Percentiles rank a stretch among this genome's conserved stretches.
Conservation (phyloP, 2,797 vertebrate genomes). For the Sebastes diaconus region DNA sequence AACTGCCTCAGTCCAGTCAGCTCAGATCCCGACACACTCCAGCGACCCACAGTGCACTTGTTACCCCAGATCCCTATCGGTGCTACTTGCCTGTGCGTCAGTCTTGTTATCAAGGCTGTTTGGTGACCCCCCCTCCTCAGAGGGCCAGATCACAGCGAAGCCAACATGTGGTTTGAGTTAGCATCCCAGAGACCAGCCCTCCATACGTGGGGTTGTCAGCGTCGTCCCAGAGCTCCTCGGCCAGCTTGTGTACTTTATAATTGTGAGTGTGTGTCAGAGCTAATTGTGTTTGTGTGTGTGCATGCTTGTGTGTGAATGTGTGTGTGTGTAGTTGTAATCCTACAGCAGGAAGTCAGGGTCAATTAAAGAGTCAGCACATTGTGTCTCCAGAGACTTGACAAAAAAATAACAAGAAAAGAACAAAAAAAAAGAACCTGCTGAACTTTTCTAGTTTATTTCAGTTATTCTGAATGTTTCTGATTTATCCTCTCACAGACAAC, state of each 20-base stretch:
- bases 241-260: constrained; percentile 35
- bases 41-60: constrained; percentile 55
- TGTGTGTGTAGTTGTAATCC: constrained; percentile 59
- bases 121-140: constrained; percentile 18
- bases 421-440: constrained; percentile 41
- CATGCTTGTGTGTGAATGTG: constrained; percentile 21
- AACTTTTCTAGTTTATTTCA: constrained; percentile 42
- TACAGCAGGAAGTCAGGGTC: constrained; percentile 73
- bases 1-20: too few relatives aligned
- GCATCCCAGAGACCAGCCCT: constrained; percentile 56
- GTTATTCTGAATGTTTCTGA: background rate
- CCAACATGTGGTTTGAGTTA: constrained; percentile 83
- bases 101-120: constrained; percentile 44
- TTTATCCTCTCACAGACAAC: background rate
- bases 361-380: constrained; percentile 65
- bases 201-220: constrained; percentile 30
- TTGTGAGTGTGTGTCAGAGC: constrained; percentile 28
- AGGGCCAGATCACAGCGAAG: constrained; percentile 61
- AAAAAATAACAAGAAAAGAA: constrained; percentile 5
- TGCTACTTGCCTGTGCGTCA: constrained; percentile 55
- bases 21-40: constrained; percentile 36
- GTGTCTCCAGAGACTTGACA: constrained; percentile 55
- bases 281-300: constrained; percentile 14
- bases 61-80: constrained; percentile 67
- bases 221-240: constrained; percentile 31